These are phyloP conservation scores for Taenioides sp. DNA, from an alignment of 2,797 vertebrate species.

Conservation along the genomic window DNA sequence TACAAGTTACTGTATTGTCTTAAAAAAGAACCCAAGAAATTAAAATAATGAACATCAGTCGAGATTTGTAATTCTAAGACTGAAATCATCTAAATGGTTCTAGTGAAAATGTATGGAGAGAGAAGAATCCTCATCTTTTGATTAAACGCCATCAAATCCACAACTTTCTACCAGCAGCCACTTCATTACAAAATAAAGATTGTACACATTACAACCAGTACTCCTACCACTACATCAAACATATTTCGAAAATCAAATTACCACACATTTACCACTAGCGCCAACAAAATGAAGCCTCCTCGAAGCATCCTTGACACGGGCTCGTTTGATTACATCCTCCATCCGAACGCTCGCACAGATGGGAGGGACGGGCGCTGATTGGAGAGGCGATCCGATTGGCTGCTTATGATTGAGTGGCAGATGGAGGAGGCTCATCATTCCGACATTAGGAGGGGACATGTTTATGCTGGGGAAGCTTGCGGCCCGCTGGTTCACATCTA, in stretches of 20 bases:
- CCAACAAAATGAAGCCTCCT: slow-evolving; percentile 47
- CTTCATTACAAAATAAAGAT: background rate
- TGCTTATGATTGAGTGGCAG: slow-evolving; percentile 68
- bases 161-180: background rate
- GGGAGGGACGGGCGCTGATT: slow-evolving; percentile 76
- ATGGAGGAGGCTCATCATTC: slow-evolving; percentile 69
- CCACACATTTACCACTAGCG: slow-evolving; percentile 12
- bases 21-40: too few species aligned
- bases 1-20: too few species aligned
- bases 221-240: slow-evolving; percentile 12
- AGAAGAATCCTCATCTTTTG: background rate
- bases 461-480: slow-evolving; percentile 23
- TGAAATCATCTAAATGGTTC: too few species aligned
- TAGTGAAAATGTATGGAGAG: too few species aligned
- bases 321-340: slow-evolving; percentile 49
- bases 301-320: slow-evolving; percentile 46
- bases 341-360: slow-evolving; percentile 52
- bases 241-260: slow-evolving; percentile 29
- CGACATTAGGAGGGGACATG: slow-evolving; percentile 59
- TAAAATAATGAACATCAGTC: too few species aligned
- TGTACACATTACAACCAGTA: background rate
- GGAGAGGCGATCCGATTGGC: slow-evolving; percentile 63
- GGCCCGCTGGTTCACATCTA: background rate
- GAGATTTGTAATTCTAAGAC: too few species aligned
- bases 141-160: background rate